These are phyloP conservation scores for Coenonympha glycerion DNA, from an alignment of 2,888 invertebrate species.

Conservation along the genomic window DNA sequence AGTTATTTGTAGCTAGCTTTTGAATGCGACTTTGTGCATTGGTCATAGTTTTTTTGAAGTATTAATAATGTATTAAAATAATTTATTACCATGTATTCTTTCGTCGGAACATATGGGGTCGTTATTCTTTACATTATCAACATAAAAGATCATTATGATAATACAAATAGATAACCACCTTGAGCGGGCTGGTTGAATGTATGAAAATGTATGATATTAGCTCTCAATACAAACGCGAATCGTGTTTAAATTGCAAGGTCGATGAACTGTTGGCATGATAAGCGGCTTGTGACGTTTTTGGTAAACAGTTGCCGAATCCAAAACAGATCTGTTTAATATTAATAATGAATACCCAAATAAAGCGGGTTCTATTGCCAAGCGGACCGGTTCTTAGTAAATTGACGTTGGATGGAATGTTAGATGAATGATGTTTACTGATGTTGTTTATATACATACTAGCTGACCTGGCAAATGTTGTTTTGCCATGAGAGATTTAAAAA, in stretches of 20 bases:
- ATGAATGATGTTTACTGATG: background rate
- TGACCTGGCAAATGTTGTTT: too few relatives aligned
- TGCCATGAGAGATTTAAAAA: too few relatives aligned
- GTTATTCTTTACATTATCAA: slow-evolving; percentile 14
- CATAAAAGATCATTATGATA: slow-evolving; percentile 20
- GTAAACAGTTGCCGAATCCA: slow-evolving; percentile 19
- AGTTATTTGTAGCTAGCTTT: too few relatives aligned
- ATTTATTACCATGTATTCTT: background rate
- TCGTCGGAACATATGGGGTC: background rate
- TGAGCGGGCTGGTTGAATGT: slow-evolving; percentile 1
- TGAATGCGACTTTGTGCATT: too few relatives aligned
- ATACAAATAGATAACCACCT: slow-evolving; percentile 19
- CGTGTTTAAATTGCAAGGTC: slow-evolving; percentile 27
- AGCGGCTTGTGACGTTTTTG: slow-evolving; percentile 18
- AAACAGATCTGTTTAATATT: slow-evolving; percentile 23
- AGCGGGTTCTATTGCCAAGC: background rate
- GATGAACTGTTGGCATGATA: slow-evolving; percentile 30
- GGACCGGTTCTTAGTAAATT: background rate
- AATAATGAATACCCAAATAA: slow-evolving; percentile 15
- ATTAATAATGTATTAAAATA: background rate
- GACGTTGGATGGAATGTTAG: background rate
- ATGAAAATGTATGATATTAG: slow-evolving; percentile 17
- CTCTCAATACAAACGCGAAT: slow-evolving; percentile 28
- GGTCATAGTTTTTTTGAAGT: too few relatives aligned
- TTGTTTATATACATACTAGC: background rate